Base-by-base conservation (phyloP, 1,140 invertebrate genomes). In the Hormaphis cornu region DNA sequence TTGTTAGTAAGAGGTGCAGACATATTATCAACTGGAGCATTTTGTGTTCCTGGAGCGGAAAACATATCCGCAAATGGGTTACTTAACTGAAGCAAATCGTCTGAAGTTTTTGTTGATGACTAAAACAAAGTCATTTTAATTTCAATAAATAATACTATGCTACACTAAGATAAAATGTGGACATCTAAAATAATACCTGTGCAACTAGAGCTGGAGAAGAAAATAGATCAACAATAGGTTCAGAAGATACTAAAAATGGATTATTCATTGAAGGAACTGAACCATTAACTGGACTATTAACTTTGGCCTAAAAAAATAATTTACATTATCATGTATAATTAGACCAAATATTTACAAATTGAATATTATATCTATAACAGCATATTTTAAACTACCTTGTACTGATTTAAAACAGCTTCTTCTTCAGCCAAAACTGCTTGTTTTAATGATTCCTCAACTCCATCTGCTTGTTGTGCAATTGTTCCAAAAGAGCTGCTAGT, bases 11-110 rank as follows among this genome's bases (percentile, higher is more conserved):
- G 84, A 73, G 66, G 33, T 42, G 71, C 58, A 48, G 42, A 22
- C 1, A 22, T 58, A 42, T 66, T 70, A 58, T 70, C 52, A 69
- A 63, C 16, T 12, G 71, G 22, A 33, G 48, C 18, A 33, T 44
- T 26, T 70, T 69, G 70, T 53, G 46, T 16, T 66, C 72, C 46
- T 12, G 74, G 18, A 50, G 70, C 75, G 48, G 76, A 74, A 77
- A 92, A 91, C 81, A 90, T 91, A 76, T 94, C 90, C 35, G 89
- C 88, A 78, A 95, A 96, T 24, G 93, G 93, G 83, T 95, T 96
- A 52, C 85, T 82, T 72, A 95, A 80, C 75, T 92, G 89, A 37
- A 96, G 82, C 70, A 95, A 81, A 81, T 95, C 93, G 75, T 95
- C 92, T 8, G 90, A 93, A 24, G 91, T 88, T 80, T 88, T 91